Base-by-base conservation (phyloP, 2,888 invertebrate genomes). In the Tipula helvola region DNA sequence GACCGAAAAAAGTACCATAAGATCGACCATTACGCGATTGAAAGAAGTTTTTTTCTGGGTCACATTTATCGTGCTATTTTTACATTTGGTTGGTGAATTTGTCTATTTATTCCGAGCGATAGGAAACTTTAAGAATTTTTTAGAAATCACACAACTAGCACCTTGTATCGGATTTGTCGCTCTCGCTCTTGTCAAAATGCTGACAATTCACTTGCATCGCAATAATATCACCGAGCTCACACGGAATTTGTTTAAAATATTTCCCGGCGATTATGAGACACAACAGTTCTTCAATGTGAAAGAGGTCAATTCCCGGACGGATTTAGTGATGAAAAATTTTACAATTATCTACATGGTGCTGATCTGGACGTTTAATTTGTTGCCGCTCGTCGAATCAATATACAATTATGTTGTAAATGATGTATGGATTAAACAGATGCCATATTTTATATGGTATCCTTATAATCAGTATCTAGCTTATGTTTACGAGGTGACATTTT, bases 321-420 rank as follows among this genome's bases (percentile, higher is more conserved):
- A 28, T 7, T 57, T 57, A 86, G 87, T 89, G 39, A 89, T 89
- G 36, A 88, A 87, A 18, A 87, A 89, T 12, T 90, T 90, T 87
- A 89, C 89, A 3, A 87, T 89, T 3, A 83, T 90, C 41, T 89
- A 90, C 42, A 36, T 89, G 88, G 71, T 89, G 2, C 88, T 90
- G 0, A 89, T 90, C 36, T 90, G 90, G 90, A 89, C 89, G 0
- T 91, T 91, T 86, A 91, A 91, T 87, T 87, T 91, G 18, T 84
- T 87, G 12, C 87, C 88, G 39, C 44, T 87, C 1, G 42, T 87
- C 8, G 71, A 83, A 47, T 88, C 88, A 42, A 18, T 71, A 12
- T 18, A 86, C 57, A 87, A 87, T 42, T 87, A 83, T 41, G 87
- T 88, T 39, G 44, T 28, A 5, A 86, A 86, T 7, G 86, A 87